Percentiles rank a stretch among this genome's conserved stretches.
Conservation (phyloP, 2,113 vertebrate species). For the Salvelinus fontinalis region DNA sequence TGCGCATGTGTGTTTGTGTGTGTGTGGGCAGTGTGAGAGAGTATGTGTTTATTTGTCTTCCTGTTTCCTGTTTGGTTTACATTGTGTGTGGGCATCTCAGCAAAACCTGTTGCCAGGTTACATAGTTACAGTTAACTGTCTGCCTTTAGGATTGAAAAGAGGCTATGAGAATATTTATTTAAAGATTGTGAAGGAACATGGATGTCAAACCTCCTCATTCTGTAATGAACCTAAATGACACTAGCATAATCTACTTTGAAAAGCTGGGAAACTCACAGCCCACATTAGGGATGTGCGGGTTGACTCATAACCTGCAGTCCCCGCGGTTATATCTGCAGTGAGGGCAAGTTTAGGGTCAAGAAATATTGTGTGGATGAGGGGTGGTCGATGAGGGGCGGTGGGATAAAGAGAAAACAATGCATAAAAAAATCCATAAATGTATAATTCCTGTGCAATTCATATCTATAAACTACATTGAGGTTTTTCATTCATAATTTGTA, state of each 20-base stretch:
- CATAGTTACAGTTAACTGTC: constrained; percentile 5
- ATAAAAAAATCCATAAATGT: no score
- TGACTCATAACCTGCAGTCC: no score
- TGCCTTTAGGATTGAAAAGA: constrained; percentile 21
- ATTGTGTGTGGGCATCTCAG: constrained; percentile 56
- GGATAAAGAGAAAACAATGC: no score
- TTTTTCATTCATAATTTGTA: no score
- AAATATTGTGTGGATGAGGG: no score
- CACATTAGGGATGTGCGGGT: no score
- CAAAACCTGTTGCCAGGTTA: constrained; percentile 52
- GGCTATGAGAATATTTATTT: neutral
- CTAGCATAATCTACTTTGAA: constrained; percentile 15
- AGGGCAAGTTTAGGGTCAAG: no score
- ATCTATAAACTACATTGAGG: no score
- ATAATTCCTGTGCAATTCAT: no score
- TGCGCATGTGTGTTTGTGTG: neutral
- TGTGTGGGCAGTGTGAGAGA: constrained; percentile 28
- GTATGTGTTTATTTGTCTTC: constrained; percentile 4
- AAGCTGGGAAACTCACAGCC: constrained; percentile 11
- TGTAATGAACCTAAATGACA: neutral
- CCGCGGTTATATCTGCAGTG: no score
- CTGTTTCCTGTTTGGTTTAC: constrained; percentile 62
- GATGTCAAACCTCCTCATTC: neutral
- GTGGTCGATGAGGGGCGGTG: no score
- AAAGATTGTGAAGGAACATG: neutral